Base-by-base conservation (phyloP, 1,140 invertebrate genomes). In the Ladona fulva region DNA sequence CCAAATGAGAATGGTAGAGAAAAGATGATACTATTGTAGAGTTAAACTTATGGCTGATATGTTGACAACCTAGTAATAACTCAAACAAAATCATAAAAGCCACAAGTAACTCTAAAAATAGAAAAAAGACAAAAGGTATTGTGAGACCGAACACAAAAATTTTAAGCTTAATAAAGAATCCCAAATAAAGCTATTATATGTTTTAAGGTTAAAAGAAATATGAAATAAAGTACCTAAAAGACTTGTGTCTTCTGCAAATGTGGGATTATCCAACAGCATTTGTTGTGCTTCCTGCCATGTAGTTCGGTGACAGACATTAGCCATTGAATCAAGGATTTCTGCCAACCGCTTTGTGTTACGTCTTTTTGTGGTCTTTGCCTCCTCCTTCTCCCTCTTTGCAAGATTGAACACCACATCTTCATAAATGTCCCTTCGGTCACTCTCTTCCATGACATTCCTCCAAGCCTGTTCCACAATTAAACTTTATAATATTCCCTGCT, bases 221-320 rank as follows among this genome's bases (percentile, higher is more conserved):
- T n/a, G n/a, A n/a, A n/a, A n/a, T 83, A 82, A n/a, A n/a, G n/a
- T 83, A 91, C 93, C 93, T 73, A 95, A 87, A 76, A 99, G 86
- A 83, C 97, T 96, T 8, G 95, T 93, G 83, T 99, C 97, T 82
- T 98, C 96, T 76, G 97, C 95, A 86, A 99, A 99, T 0, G 92
- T 89, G 0, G 92, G 89, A 86, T 99, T 98, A 82, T 98, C 96
- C 24, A 99, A 84, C 24, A 99, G 87, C 86, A 99, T 90, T 78
- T 96, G 92, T 84, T 99, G 97, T 0, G 97, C 97, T 86, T 99
- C 96, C 78, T 95, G 94, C 98, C 98, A 99, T 0, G 97, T 99
- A 0, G 96, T 99, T 80, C 91, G 90, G 86, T 95, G 94, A 6
- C 92, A 95, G 25, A 99, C 95, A 81, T 93, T 92, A 0, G 93